Base-by-base conservation (phyloP, 2,113 vertebrate genomes). In the Conger conger region DNA sequence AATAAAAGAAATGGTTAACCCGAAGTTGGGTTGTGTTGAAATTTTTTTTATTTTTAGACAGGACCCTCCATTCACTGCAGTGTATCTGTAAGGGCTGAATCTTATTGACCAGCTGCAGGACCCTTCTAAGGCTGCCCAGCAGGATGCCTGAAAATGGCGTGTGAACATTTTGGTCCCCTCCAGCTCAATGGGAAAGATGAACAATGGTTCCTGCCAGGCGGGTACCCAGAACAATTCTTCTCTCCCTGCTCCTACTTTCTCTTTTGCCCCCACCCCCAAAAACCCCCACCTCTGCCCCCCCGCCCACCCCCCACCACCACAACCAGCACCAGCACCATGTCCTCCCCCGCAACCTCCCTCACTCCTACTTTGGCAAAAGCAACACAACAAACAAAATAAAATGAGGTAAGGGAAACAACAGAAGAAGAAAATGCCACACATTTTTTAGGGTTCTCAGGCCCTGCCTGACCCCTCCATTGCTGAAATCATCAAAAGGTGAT, bases 111-210 rank as follows among this genome's bases (percentile, higher is more conserved):
- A 92, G 94, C 92, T 92, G 92, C 92, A 91, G 90, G 92, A 89
- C 92, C 93, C 94, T 94, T 92, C 93, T 94, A 93, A 90, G 92
- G 83, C 73, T 95, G 92, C 95, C 94, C 96, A 96, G 96, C 96
- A 95, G 94, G 96, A 94, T 93, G 93, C 95, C 93, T 94, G 90
- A 90, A 88, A 93, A 95, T 95, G 92, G 95, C 94, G 94, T 96
- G 96, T 96, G 96, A 96, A 96, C 90, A 76, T 92, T 92, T 93
- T 92, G 93, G 92, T 80, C 92, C 91, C 94, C 92, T 92, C 92
- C 88, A 73, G 91, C 91, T 93, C 89, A 91, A 95, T 93, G 93
- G 87, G 92, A 94, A 93, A 93, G 94, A 92, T 92, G 94, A 95
- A 96, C 96, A 96, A 96, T 95, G 90, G 93, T 91, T 92, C 92